Base-by-base conservation (phyloP, 2,797 vertebrate genomes). In the Muraenolepis orangiensis region DNA sequence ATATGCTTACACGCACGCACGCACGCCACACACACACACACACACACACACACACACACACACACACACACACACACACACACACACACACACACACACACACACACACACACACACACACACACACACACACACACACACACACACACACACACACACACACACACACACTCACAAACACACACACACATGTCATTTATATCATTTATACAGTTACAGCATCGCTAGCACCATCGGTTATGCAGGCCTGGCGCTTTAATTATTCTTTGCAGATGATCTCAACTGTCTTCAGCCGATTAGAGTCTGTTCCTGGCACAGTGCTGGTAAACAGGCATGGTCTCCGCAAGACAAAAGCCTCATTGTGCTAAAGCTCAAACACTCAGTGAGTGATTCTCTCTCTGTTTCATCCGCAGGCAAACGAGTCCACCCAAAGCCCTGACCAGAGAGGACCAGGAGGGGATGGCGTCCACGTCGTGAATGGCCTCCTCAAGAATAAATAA, bases 331-430 rank as follows among this genome's bases (percentile, higher is more conserved):
- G 78, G 85, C 74, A 74, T 70, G 31, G 26, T 81, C 76, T 82
- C 76, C 69, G 66, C 66, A 67, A 91, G 71, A 90, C 88, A 90
- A 87, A 90, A 57, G 78, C 46, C 74, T 81, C 73, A 85, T 91
- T 92, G 88, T 91, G 2, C 79, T 78, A 30, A 34, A 70, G 66
- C 78, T 87, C 80, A 76, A 84, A 89, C 83, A 76, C 87, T 80
- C n/a, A n/a, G 77, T 82, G 80, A 87, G 81, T 90, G 85, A 88
- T 73, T 85, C 77, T 87, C 74, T 87, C 71, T 92, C 75, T 91
- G 82, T 93, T 92, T 94, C 83, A 91, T 94, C 89, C 85, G 72
- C 90, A 94, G 93, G 89, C 87, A 90, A 80, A 64, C 57, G 89
- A 85, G 90, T 91, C 92, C 85, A 83, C 81, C 75, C 84, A 78